Evolutionary conservation across 1,140 invertebrate species (phyloP), one percentile per base, ranked within the genome.

Genomic region (Vollenhovia emeryi): DNA sequence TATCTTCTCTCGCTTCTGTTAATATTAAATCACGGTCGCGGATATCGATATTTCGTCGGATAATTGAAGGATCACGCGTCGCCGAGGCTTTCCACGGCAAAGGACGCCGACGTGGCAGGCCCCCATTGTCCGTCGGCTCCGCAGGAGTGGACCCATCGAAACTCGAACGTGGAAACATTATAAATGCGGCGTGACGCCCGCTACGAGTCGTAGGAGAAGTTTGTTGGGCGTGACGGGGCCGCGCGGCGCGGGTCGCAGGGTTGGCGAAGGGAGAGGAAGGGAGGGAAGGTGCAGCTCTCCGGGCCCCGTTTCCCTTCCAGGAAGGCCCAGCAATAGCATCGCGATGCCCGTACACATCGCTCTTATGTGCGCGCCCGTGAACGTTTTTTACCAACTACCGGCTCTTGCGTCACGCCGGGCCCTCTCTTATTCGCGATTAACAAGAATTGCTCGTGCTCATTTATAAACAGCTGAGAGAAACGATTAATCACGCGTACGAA

Each of bases 81-180:
- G 76, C 24, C 27, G 87, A 3, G 74, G 73, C 45, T 89, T 89
- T 89, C 74, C 76, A 40, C 6, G 43, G 40, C 36, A 89, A 89
- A 88, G 75, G 88, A 87, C 87, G 88, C 88, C 88, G 87, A 83
- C 88, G 73, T 80, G 75, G 30, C 50, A 57, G 76, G 55, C 78
- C 87, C n/a, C 87, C 79, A 89, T 89, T 89, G 88, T 89, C 87
- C 88, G 84, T 66, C 64, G 69, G 76, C 83, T 78, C 76, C 68
- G 89, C 85, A 55, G 62, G 74, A 86, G 88, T 60, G 87, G 84
- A 90, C 90, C 92, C 91, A 89, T 92, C 90, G 91, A 93, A 93
- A 93, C 91, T 93, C 89, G 89, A 94, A 94, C 93, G 93, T 94
- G 93, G 93, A 94, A 94, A 94, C 93, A 94, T 94, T 94, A 94